Conservation (phyloP, 2,888 invertebrate genomes). For the Watsonalla binaria region DNA sequence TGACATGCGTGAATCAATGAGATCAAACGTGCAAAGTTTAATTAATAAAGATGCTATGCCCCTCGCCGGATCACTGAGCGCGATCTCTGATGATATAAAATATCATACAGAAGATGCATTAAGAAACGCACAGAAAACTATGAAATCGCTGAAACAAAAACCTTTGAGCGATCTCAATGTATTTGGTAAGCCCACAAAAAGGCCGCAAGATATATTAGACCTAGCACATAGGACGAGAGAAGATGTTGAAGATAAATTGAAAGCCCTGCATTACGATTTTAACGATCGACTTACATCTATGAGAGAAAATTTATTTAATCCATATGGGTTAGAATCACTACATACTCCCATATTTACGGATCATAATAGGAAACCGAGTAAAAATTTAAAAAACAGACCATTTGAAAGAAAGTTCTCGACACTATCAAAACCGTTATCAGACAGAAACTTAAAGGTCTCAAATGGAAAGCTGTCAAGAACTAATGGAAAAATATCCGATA, state of each 20-base stretch:
- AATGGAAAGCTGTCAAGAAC: neutral
- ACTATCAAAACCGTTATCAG: slow-evolving; percentile 4
- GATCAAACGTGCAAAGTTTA: slow-evolving; percentile 24
- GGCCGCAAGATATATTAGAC: slow-evolving; percentile 41
- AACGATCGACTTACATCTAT: slow-evolving; percentile 50
- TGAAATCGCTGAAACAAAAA: slow-evolving; percentile 32
- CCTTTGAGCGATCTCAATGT: slow-evolving; percentile 13
- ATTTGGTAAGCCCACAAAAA: slow-evolving; percentile 25
- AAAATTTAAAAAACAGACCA: slow-evolving; percentile 8
- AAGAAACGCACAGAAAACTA: slow-evolving; percentile 36
- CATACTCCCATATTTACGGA: slow-evolving; percentile 8
- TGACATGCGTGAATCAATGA: slow-evolving; percentile 20
- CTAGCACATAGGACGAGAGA: slow-evolving; percentile 36
- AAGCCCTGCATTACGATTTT: slow-evolving; percentile 50
- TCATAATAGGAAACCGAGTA: slow-evolving; percentile 5
- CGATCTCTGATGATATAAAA: slow-evolving; percentile 31
- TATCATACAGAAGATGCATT: slow-evolving; percentile 40
- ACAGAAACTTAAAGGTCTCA: neutral
- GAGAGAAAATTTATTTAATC: slow-evolving; percentile 40
- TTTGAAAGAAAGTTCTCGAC: slow-evolving; percentile 5
- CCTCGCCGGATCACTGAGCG: slow-evolving; percentile 14
- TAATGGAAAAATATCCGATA: neutral
- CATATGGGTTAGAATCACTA: slow-evolving; percentile 22
- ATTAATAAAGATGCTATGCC: slow-evolving; percentile 10
- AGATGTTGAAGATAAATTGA: slow-evolving; percentile 53